Base-by-base conservation (phyloP, 1,140 invertebrate genomes). In the Aphelenchoides fujianensis region DNA sequence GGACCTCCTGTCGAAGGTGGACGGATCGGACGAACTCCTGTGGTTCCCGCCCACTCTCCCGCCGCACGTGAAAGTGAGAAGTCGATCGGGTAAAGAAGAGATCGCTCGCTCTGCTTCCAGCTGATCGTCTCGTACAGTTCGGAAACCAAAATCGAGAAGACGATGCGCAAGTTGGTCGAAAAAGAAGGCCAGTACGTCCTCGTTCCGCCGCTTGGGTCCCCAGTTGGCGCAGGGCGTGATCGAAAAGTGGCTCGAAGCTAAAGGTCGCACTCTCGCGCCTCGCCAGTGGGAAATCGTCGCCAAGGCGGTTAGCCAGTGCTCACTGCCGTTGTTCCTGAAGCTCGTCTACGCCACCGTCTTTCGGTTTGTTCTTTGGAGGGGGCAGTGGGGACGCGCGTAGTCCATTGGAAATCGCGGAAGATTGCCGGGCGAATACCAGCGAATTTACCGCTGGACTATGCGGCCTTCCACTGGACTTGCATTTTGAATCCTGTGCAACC, bases 261-360 rank as follows among this genome's bases (percentile, higher is more conserved):
- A 91, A 0, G 91, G 91, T 68, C 87, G 94, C 41, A 92, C 94
- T 82, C 85, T 95, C 0, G 92, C 90, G 78, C 91, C 93, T 85
- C 91, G 94, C 84, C 95, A 98, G 84, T 97, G 93, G 94, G 88
- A 91, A 59, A 86, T 97, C 9, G 95, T 98, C 0, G 91, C 92
- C 28, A 96, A 95, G 82, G 94, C 88, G 2, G 85, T 98, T 52
- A 90, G 89, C 9, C 91, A 92, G 79, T 98, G 95, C 83, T 97
- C 94, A 2, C 86, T 97, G 54, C 95, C 95, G 0, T 94, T 98
- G 37, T 98, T 97, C 83, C 93, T 98, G 0, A 98, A 98, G 86
- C 86, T 98, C 23, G 93, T 97, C 0, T 95, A 94, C 86, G 93
- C 93, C 7, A 82, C 79, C 3, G 76, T 81, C 3, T 57, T 66